A percentile compares a stretch with the other conserved stretches of the same genome.
phyloP scores from a whole-genome alignment of 2,888 invertebrate species.

The Drosophila falleni region DNA sequence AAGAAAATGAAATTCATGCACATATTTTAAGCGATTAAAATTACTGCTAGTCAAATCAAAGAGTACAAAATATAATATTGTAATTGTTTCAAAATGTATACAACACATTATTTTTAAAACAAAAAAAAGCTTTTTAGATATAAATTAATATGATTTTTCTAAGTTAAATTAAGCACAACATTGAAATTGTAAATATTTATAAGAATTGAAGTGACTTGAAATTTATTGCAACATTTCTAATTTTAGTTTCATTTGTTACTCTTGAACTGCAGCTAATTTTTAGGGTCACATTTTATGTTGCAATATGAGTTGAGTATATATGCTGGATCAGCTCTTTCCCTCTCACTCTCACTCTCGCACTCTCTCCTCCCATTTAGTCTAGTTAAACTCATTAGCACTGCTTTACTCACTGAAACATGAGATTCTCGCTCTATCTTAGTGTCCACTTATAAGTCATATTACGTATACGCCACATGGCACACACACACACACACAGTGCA shows the following conservation, averaged over 20 bases:
- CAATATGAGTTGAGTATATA: neutral
- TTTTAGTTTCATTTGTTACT: neutral
- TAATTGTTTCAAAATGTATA: too few relatives aligned
- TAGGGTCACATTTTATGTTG: neutral
- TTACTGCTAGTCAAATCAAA: too few relatives aligned
- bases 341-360: neutral
- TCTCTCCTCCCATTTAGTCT: neutral
- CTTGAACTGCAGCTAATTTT: neutral
- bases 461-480: conserved; percentile 25
- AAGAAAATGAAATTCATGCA: too few relatives aligned
- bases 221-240: neutral
- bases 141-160: too few relatives aligned
- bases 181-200: too few relatives aligned
- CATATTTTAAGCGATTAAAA: too few relatives aligned
- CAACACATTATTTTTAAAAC: too few relatives aligned
- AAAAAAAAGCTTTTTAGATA: too few relatives aligned
- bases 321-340: neutral
- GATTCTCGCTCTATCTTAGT: neutral
- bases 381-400: conserved; percentile 15
- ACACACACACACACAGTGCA: neutral
- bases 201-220: neutral
- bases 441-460: conserved; percentile 5
- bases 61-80: too few relatives aligned
- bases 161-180: too few relatives aligned
- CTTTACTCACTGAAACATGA: conserved; percentile 1